Evolutionary conservation across 2,888 invertebrate species (phyloP).

Genomic region (Pharmacophagus antenor): DNA sequence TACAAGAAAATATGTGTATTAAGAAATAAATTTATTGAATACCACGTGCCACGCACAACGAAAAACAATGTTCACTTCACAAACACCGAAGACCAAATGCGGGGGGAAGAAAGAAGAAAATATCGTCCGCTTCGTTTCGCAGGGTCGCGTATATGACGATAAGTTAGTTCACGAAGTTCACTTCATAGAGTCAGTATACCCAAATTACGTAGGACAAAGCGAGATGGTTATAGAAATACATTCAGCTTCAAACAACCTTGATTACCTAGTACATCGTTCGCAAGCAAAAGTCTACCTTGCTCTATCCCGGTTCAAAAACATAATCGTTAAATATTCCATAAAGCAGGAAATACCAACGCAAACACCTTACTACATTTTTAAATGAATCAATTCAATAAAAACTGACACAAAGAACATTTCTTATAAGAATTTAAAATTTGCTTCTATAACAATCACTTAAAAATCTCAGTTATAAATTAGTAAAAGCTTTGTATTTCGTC

Average conservation of each 20-base stretch:
- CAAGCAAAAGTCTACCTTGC: conserved; percentile 58
- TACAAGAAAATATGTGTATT: conserved; percentile 49
- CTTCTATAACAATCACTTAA: neutral
- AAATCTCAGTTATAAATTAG: no score
- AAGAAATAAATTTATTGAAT: conserved; percentile 44
- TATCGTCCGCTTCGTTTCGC: conserved; percentile 57
- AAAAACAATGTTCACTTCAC: conserved; percentile 72
- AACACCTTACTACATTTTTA: conserved; percentile 24
- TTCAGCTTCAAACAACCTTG: conserved; percentile 63
- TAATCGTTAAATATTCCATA: conserved; percentile 49
- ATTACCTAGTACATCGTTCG: conserved; percentile 50
- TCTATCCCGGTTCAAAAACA: conserved; percentile 59
- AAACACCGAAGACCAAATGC: conserved; percentile 77
- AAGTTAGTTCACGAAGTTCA: conserved; percentile 59
- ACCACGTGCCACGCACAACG: conserved; percentile 72
- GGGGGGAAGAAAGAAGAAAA: conserved; percentile 68
- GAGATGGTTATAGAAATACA: conserved; percentile 46
- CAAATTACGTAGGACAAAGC: conserved; percentile 36
- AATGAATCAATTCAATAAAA: neutral
- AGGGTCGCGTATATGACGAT: conserved; percentile 52
- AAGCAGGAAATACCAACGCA: conserved; percentile 35
- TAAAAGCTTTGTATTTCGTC: no score
- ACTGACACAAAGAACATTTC: neutral
- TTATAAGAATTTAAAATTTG: neutral
- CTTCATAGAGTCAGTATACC: conserved; percentile 43